A percentile compares a stretch with the other conserved stretches of the same genome.
Conservation (phyloP, 2,888 invertebrate genomes). For the Nymphalis urticae region DNA sequence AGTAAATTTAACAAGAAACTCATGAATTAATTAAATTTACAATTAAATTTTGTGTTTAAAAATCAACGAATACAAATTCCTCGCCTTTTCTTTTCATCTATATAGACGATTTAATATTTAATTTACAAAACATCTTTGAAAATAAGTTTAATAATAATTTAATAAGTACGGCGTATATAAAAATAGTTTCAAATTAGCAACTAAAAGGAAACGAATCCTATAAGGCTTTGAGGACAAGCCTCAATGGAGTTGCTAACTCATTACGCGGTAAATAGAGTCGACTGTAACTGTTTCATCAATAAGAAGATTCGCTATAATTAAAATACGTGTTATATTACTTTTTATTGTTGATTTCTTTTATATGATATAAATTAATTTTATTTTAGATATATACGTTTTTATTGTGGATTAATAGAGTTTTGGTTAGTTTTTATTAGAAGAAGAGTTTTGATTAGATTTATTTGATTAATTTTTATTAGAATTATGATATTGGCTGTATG, state of each 20-base stretch:
- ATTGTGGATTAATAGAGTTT: no score
- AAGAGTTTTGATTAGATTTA: no score
- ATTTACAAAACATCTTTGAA: slow-evolving; percentile 1
- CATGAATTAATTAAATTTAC: no score
- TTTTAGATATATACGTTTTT: no score
- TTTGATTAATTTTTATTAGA: no score
- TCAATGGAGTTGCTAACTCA: slow-evolving; percentile 12
- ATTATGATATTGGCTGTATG: no score
- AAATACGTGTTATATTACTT: not conserved
- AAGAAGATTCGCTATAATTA: not conserved
- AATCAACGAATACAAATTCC: no score
- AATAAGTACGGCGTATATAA: not conserved
- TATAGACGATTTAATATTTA: slow-evolving; percentile 1
- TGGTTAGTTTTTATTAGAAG: no score
- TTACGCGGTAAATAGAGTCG: slow-evolving; percentile 16
- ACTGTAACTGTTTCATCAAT: not conserved
- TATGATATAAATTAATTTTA: no score
- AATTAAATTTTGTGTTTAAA: no score
- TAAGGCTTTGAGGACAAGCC: slow-evolving; percentile 13
- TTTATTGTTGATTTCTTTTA: not conserved
- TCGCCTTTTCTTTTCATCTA: no score
- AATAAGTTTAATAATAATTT: slow-evolving; percentile 7
- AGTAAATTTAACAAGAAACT: no score
- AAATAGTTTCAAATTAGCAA: slow-evolving; percentile 3
- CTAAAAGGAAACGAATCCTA: slow-evolving; percentile 11